Evolutionary conservation across 2,797 vertebrate genomes (phyloP), one percentile per base, ranked within the genome.

Genomic region (Sebastes kiyomatsui): DNA sequence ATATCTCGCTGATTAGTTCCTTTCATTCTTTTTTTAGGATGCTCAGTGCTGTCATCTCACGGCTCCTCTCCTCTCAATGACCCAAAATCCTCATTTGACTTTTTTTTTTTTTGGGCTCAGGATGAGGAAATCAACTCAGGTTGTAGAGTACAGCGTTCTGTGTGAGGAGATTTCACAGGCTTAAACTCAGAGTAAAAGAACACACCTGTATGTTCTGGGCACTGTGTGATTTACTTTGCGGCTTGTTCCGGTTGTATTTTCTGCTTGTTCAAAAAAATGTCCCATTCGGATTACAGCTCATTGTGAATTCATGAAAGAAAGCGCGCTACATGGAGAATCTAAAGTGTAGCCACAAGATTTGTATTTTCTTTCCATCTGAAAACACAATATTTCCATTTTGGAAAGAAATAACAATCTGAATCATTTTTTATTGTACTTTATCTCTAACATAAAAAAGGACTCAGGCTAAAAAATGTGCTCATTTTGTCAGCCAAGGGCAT

Each of bases 401-500:
- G 66, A 69, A 42, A 66, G 68, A 76, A 75, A 68, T 6, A 77
- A 74, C 65, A 79, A 67, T 16, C 66, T 70, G 81, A 87, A 86
- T 90, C 72, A 72, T 81, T 81, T 81, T 87, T 84, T 86, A 87
- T 72, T 75, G 72, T 46, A 20, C 38, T 68, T 61, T 72, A 79
- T 85, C 79, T 84, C 59, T 0, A 52, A 67, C 75, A 81, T 77
- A 68, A 77, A 86, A 59, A 72, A 68, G 18, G 60, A 66, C 58
- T 38, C 7, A 0, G 56, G 69, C 35, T 67, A 23, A 25, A 75
- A 73, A 23, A 83, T 33, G 60, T 74, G 46, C 35, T 87, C 70
- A 13, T 83, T 62, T 66, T 56, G 61, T 77, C 76, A 60, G 78
- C 82, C 83, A 72, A 87, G 87, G 81, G 54, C 81, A 42, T 4